Conservation (phyloP, 2,113 vertebrate genomes). For the Coracopsis vasa region DNA sequence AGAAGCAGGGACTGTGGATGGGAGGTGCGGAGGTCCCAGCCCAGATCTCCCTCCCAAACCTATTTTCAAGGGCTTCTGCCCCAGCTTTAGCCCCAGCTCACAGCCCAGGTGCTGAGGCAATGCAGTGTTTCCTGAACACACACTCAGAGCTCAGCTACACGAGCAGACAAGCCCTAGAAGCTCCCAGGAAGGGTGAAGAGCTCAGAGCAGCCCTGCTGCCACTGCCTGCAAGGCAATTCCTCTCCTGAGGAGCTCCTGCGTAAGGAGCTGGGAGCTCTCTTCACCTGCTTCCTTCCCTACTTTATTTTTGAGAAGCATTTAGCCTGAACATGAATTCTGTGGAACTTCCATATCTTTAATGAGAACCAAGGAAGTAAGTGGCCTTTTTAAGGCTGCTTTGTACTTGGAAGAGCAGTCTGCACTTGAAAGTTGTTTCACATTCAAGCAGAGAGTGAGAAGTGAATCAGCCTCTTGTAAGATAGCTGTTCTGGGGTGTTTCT, state of each 20-base stretch:
- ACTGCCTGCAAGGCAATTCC: background rate
- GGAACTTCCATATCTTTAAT: background rate
- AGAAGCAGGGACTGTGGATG: background rate
- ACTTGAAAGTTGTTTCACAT: background rate
- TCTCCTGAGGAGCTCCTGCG: background rate
- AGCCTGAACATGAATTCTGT: background rate
- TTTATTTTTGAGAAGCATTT: background rate
- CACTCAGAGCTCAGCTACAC: background rate
- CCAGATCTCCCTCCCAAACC: background rate
- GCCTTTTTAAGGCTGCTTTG: background rate
- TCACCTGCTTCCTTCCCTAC: background rate
- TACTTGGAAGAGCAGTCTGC: background rate
- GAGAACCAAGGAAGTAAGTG: background rate
- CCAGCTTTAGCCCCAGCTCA: background rate
- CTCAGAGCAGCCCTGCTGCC: background rate
- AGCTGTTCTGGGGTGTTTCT: background rate
- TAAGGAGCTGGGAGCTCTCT: background rate
- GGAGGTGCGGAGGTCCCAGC: background rate
- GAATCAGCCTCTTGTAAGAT: background rate
- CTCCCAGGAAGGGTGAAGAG: background rate
- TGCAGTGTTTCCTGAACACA: background rate
- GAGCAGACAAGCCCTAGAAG: background rate
- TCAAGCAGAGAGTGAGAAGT: background rate
- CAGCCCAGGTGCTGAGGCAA: background rate
- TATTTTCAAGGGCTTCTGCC: accelerated